Conservation (phyloP, 1,140 invertebrate species). For the Pseudobourletiella spinata region DNA sequence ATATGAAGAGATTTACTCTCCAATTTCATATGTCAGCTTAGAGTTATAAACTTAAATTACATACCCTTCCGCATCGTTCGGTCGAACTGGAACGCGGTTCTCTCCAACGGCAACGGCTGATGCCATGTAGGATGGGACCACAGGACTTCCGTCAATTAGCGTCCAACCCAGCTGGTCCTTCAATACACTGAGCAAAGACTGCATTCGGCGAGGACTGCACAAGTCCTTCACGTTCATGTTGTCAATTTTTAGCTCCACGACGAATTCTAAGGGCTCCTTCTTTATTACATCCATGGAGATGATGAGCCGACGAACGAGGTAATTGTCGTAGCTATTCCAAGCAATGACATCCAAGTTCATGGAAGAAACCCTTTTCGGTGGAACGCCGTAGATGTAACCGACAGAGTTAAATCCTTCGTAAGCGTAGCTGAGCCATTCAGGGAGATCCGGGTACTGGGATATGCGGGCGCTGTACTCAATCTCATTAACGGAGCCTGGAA, state of each 20-base stretch:
- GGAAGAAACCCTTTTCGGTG: slow-evolving; percentile 15
- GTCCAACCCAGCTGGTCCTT: slow-evolving; percentile 38
- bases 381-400: slow-evolving; percentile 33
- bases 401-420: slow-evolving; percentile 42
- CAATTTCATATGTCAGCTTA: neutral
- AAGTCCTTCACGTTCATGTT: slow-evolving; percentile 78
- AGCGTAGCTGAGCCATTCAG: slow-evolving; percentile 69
- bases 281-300: slow-evolving; percentile 29
- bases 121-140: slow-evolving; percentile 69
- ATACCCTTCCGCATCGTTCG: slow-evolving; percentile 76
- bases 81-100: slow-evolving; percentile 60
- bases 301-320: slow-evolving; percentile 19
- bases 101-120: slow-evolving; percentile 74
- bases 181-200: slow-evolving; percentile 64
- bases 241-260: slow-evolving; percentile 77
- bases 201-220: slow-evolving; percentile 56
- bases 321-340: slow-evolving; percentile 21
- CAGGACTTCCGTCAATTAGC: slow-evolving; percentile 45
- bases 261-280: slow-evolving; percentile 54
- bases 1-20: neutral
- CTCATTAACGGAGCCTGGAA: slow-evolving; percentile 24
- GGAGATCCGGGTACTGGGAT: slow-evolving; percentile 56
- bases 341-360: slow-evolving; percentile 30
- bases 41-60: neutral
- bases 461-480: slow-evolving; percentile 32